These are phyloP conservation scores for Mixornis gularis DNA, from an alignment of 2,113 vertebrate species.

Conservation along the genomic window DNA sequence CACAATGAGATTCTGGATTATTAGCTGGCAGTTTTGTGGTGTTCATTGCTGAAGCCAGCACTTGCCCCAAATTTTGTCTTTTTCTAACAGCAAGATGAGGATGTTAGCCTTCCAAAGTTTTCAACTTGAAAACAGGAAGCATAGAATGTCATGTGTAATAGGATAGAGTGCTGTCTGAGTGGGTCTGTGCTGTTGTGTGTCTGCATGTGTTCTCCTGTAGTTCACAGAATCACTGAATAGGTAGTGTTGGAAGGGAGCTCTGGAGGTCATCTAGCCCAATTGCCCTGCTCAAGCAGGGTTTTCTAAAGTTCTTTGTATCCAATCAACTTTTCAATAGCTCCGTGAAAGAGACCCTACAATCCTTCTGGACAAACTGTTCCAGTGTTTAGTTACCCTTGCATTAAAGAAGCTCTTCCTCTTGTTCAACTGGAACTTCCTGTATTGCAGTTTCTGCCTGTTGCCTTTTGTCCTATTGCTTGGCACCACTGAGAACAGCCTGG, in stretches of 20 bases:
- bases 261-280: background rate
- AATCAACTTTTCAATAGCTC: background rate
- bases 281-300: background rate
- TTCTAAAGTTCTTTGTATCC: background rate
- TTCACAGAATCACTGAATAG: background rate
- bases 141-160: background rate
- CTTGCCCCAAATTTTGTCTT: background rate
- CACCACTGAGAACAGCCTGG: background rate
- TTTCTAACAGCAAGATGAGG: background rate
- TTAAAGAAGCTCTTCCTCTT: background rate
- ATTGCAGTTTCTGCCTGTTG: background rate
- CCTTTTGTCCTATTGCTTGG: background rate
- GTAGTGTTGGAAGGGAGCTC: background rate
- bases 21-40: background rate
- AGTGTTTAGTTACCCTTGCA: background rate
- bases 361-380: background rate
- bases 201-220: background rate
- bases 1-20: background rate
- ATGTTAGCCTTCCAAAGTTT: background rate
- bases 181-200: background rate
- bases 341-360: background rate
- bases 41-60: background rate
- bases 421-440: background rate
- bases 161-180: background rate
- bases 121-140: background rate